phyloP scores from a whole-genome alignment of 2,797 vertebrate species.

The Gobio occitaniae region DNA sequence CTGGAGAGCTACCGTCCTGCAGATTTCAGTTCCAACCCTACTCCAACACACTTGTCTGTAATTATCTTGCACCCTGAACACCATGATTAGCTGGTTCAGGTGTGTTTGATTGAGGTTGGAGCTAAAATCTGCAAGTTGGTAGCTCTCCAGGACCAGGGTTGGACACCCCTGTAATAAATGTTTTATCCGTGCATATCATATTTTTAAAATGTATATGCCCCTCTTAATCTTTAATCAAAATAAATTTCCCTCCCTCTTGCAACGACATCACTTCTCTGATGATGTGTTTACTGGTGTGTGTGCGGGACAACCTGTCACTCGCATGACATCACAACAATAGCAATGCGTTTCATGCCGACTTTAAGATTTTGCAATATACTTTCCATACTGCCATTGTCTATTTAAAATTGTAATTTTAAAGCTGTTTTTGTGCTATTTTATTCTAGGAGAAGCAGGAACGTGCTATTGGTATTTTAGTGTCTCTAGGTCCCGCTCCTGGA shows the following conservation, averaged over 20 bases:
- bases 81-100: too few species aligned
- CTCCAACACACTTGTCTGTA: too few species aligned
- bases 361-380: neutral
- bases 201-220: neutral
- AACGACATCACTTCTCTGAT: too few species aligned
- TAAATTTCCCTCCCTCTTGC: neutral
- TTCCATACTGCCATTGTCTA: neutral
- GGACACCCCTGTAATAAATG: too few species aligned
- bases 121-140: too few species aligned
- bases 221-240: neutral
- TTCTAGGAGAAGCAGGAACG: constrained; percentile 86
- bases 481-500: constrained; percentile 85
- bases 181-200: neutral
- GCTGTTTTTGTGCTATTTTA: neutral
- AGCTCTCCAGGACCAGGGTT: too few species aligned
- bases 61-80: too few species aligned
- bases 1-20: too few species aligned
- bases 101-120: too few species aligned
- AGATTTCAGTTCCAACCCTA: too few species aligned
- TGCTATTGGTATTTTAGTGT: constrained; percentile 88
- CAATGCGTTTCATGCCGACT: neutral
- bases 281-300: neutral
- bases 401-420: neutral
- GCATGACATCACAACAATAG: neutral
- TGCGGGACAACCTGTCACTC: neutral